These are phyloP conservation scores for Callithrix jacchus DNA, from an alignment of 2,113 vertebrate genomes.

Conservation along the genomic window DNA sequence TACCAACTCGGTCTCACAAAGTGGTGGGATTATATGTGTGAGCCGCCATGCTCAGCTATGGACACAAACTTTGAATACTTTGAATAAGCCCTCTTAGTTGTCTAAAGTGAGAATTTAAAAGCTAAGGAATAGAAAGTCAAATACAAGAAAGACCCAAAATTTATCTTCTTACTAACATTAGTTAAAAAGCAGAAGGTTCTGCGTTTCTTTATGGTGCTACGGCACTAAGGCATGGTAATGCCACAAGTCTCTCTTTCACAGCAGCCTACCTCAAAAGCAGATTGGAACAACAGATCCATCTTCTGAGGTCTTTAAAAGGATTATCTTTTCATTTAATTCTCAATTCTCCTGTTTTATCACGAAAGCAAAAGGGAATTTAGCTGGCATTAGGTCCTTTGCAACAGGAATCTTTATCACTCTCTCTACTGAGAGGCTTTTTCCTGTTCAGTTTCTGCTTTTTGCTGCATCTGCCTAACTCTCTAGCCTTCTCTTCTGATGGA, in stretches of 20 bases:
- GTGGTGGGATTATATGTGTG: no score
- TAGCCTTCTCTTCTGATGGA: neutral
- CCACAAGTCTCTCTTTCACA: neutral
- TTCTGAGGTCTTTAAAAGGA: neutral
- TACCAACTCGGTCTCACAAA: no score
- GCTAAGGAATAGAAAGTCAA: neutral
- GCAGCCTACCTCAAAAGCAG: neutral
- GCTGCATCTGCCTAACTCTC: neutral
- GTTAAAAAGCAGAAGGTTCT: neutral
- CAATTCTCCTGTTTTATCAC: neutral
- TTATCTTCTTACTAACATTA: neutral
- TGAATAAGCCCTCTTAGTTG: neutral
- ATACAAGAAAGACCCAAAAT: neutral
- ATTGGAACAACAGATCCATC: neutral
- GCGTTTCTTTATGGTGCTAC: neutral
- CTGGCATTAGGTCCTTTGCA: neutral
- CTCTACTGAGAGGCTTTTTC: neutral
- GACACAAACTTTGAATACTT: neutral
- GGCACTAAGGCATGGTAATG: neutral
- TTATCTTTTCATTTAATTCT: neutral
- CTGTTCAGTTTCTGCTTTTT: neutral
- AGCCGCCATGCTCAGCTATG: neutral
- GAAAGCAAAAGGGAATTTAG: constrained; percentile 1
- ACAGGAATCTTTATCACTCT: neutral
- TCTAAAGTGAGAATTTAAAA: neutral